Base-by-base conservation (phyloP, 2,113 vertebrate species). In the Elanus axillaris region DNA sequence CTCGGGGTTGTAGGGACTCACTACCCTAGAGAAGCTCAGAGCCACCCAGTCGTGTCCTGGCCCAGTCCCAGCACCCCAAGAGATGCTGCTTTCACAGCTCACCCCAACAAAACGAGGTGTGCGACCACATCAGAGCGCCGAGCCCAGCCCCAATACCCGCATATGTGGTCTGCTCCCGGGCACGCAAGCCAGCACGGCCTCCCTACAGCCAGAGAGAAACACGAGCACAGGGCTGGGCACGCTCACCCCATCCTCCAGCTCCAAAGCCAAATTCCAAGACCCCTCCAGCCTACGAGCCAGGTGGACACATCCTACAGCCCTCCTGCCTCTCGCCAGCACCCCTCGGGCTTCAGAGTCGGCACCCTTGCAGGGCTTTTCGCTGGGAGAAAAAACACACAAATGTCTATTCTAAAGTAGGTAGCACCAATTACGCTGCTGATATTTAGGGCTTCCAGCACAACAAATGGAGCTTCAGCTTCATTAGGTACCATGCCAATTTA, bases 391-490 rank as follows among this genome's bases (percentile, higher is more conserved):
- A 31, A 43, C 31, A 60, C 43, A 50, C 31, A 88, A 87, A 84
- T 75, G 38, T 10, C 84, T n/a, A n/a, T 94, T 32, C 53, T 42
- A 8, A 82, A 95, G 69, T 23, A 4, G 71, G 86, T 40, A 89
- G 55, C 90, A 94, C 86, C 93, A 85, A 94, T 95, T 95, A 80
- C 93, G 21, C 89, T n/a, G 55, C 84, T 96, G 97, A 95, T 97
- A 97, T 95, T 97, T 96, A 96, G 95, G 95, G 91, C 94, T 97
- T 97, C 89, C 91, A 94, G 94, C 86, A 82, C 84, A 94, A 92
- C 96, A 90, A 95, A 95, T 94, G 97, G 87, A 95, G 81, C 88
- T 93, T 73, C 91, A 91, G 91, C 96, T 96, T 97, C 81, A 91
- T 95, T 95, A 96, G 94, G 79, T 94, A 87, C 86, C 25, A 36